Evolutionary conservation across 2,888 invertebrate genomes (phyloP).

Genomic region (Dastarcus helophoroides): DNA sequence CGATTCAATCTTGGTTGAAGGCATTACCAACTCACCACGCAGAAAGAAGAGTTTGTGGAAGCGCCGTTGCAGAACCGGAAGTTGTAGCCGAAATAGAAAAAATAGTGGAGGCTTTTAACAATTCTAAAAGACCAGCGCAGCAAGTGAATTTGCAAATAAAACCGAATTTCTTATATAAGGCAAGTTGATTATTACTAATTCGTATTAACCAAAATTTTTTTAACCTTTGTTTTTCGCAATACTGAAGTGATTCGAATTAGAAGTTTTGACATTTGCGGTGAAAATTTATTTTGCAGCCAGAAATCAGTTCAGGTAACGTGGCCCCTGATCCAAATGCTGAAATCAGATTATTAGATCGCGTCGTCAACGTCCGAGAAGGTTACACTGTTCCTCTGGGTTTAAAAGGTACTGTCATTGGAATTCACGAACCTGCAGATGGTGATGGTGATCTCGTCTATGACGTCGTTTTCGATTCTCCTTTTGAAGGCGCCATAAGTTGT

Average conservation of each 20-base stretch:
- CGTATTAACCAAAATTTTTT: no score
- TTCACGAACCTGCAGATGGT: slow-evolving; percentile 33
- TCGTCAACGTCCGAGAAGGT: slow-evolving; percentile 64
- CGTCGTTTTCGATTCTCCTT: slow-evolving; percentile 68
- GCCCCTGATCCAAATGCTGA: slow-evolving; percentile 57
- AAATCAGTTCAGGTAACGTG: slow-evolving; percentile 37
- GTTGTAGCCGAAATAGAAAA: slow-evolving; percentile 44
- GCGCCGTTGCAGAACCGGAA: slow-evolving; percentile 58
- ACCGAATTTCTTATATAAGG: slow-evolving; percentile 65
- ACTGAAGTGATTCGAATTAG: no score
- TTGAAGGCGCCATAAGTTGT: slow-evolving; percentile 52
- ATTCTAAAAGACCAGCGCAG: slow-evolving; percentile 30
- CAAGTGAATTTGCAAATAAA: slow-evolving; percentile 63
- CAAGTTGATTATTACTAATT: slow-evolving; percentile 30
- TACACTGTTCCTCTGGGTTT: slow-evolving; percentile 72
- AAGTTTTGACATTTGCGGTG: no score
- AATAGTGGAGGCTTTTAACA: slow-evolving; percentile 32
- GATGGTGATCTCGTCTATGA: slow-evolving; percentile 50
- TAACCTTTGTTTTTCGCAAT: no score
- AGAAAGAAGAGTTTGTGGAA: slow-evolving; percentile 56
- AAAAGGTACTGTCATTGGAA: slow-evolving; percentile 75
- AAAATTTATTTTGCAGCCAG: slow-evolving; percentile 31
- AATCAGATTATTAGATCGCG: slow-evolving; percentile 68
- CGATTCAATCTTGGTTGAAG: slow-evolving; percentile 56
- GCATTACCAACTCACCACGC: slow-evolving; percentile 51